Evolutionary conservation across 2,113 vertebrate genomes (phyloP).

Genomic region (Mormyrus lacerda): DNA sequence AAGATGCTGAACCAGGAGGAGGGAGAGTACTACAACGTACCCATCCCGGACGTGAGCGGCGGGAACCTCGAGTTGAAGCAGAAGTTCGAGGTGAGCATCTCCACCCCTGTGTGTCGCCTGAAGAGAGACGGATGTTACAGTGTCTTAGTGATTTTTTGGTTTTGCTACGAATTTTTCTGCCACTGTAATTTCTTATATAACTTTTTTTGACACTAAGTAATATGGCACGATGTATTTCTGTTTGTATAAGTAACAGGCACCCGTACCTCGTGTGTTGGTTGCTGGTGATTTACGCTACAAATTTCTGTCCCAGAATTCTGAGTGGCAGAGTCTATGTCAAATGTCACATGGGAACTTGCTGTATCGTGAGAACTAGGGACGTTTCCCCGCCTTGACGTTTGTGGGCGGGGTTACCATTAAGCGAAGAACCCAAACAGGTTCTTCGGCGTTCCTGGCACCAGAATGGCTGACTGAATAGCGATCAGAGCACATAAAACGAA

Average conservation of each 20-base stretch:
- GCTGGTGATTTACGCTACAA: not conserved
- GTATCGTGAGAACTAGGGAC: not conserved
- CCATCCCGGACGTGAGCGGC: slow-evolving; percentile 86
- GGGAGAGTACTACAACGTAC: slow-evolving; percentile 94
- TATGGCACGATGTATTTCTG: not conserved
- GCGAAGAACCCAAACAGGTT: not conserved
- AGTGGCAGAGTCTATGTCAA: not conserved
- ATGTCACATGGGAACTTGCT: not conserved
- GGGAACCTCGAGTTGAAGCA: slow-evolving; percentile 82
- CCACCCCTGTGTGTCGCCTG: not conserved
- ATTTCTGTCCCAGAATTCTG: not conserved
- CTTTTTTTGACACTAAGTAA: not conserved
- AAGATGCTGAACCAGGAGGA: slow-evolving; percentile 92
- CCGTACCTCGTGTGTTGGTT: not conserved
- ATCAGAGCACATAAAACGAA: not conserved
- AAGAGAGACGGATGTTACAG: not conserved
- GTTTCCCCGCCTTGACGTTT: not conserved
- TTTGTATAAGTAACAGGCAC: not conserved
- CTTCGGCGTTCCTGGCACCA: not conserved
- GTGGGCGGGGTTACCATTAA: not conserved
- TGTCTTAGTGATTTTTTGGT: not conserved
- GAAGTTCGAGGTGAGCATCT: slow-evolving; percentile 89
- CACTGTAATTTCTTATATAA: not conserved
- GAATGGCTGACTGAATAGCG: not conserved
- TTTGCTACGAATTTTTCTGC: not conserved